Percentiles rank a stretch among this genome's conserved stretches.
These are phyloP conservation scores for Saccopteryx bilineata DNA, from an alignment of 2,113 vertebrate species.

Conservation along the genomic window DNA sequence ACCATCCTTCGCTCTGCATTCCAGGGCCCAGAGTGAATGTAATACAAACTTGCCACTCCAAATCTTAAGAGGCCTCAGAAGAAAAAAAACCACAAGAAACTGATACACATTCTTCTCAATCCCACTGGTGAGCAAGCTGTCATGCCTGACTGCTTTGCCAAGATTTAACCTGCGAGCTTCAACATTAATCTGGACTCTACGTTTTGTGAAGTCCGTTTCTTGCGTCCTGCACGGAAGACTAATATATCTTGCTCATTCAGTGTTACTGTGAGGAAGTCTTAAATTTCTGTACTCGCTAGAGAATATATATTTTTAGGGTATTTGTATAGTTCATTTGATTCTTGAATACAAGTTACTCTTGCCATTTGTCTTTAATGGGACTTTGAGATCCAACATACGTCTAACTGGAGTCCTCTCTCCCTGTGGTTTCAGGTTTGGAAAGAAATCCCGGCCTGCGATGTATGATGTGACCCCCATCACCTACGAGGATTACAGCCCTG, in stretches of 20 bases:
- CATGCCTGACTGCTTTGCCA: neutral
- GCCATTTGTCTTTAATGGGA: neutral
- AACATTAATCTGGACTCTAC: neutral
- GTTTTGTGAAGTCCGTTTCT: slow-evolving; percentile 28
- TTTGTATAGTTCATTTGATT: slow-evolving; percentile 30
- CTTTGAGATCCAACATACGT: neutral
- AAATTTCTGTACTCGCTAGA: slow-evolving; percentile 5
- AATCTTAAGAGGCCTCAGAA: slow-evolving; percentile 41
- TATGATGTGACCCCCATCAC: slow-evolving; percentile 97
- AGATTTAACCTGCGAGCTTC: slow-evolving; percentile 19
- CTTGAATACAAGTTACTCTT: neutral
- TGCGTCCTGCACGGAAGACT: neutral
- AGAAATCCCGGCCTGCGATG: slow-evolving; percentile 98
- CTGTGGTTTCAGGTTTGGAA: slow-evolving; percentile 94
- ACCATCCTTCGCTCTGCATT: neutral
- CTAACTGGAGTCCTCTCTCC: slow-evolving; percentile 70
- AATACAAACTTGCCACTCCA: neutral
- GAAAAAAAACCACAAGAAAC: slow-evolving; percentile 48
- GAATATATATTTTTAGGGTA: neutral
- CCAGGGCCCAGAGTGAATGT: neutral
- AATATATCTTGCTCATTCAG: neutral
- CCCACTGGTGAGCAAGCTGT: neutral
- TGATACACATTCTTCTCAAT: slow-evolving; percentile 11
- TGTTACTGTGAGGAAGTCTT: slow-evolving; percentile 16
- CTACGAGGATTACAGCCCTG: slow-evolving; percentile 98